These are phyloP conservation scores for Pipistrellus nathusii DNA, from an alignment of 2,797 vertebrate genomes.

Conservation along the genomic window DNA sequence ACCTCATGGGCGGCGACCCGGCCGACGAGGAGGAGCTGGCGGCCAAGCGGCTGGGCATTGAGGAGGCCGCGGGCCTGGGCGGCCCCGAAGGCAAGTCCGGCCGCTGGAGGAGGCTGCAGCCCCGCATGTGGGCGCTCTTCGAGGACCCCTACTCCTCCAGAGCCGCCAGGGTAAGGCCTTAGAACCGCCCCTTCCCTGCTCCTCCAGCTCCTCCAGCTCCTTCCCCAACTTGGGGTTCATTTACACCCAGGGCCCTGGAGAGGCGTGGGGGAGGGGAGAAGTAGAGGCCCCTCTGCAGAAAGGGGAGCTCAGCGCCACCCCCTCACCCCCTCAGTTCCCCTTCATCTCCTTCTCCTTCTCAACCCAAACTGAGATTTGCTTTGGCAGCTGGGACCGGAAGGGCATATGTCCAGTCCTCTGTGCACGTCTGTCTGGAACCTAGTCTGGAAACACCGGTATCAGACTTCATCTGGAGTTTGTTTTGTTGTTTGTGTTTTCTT, in stretches of 20 bases:
- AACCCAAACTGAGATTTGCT: background rate
- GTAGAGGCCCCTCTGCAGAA: too few species aligned
- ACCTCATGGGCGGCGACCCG: conserved; percentile 87
- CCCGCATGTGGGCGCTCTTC: conserved; percentile 97
- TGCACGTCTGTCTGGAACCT: background rate
- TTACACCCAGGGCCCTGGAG: background rate
- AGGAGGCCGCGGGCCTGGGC: conserved; percentile 92
- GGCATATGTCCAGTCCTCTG: background rate
- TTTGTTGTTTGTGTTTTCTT: background rate
- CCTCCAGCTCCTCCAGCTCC: background rate
- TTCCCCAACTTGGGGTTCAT: background rate
- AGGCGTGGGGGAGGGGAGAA: background rate
- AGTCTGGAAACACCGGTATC: background rate
- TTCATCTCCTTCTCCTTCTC: background rate
- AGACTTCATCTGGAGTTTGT: background rate
- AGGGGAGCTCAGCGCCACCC: background rate
- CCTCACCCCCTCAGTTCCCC: accelerated
- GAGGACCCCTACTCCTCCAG: conserved; percentile 99
- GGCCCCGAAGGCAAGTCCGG: conserved; percentile 88
- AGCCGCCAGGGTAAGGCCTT: conserved; percentile 96
- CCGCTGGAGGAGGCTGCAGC: conserved; percentile 95
- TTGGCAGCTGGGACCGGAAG: background rate
- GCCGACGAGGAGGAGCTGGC: conserved; percentile 92
- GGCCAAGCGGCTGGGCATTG: conserved; percentile 93
- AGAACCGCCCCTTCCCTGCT: background rate